Base-by-base conservation (phyloP, 2,113 vertebrate genomes). In the Marcusenius ussheri region DNA sequence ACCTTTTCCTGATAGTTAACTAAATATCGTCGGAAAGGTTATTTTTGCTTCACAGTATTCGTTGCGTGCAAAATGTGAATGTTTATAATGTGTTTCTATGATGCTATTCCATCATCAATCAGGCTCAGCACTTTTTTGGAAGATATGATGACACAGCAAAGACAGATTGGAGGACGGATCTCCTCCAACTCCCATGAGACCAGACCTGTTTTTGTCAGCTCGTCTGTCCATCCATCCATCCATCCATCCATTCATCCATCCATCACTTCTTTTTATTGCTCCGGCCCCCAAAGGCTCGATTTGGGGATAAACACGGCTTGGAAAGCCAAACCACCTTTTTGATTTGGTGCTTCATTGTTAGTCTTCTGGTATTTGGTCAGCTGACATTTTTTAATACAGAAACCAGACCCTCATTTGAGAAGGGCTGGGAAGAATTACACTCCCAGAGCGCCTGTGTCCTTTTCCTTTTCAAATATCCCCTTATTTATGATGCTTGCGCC, bases 311-410 rank as follows among this genome's bases (percentile, higher is more conserved):
- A 91, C 27, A 58, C 91, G 66, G 91, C 89, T 88, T 88, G 51
- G 83, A 49, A 58, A 89, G 89, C 74, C 90, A 66, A 89, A 50
- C 56, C 90, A 88, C 91, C 87, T 85, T 85, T 88, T 80, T 92
- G 35, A 49, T 88, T 88, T n/a, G 58, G 86, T 27, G 11, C 56
- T 89, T 62, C 53, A 88, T 77, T 19, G 46, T 39, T 50, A 89
- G 24, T 15, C 31, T 91, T 91, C 90, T 91, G 90, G 86, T 91
- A 91, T 91, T 91, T 90, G 87, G 91, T 91, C 91, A 90, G 88
- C 83, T 90, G 92, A 89, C 90, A 92, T 92, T 93, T 92, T 92
- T 92, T 92, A 93, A 45, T 89, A 90, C 62, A 50, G 13, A 90
- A 58, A 91, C 77, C 89, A 74, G 90, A 91, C 88, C 88, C 90